phyloP scores from a whole-genome alignment of 2,113 vertebrate species.

The Carollia perspicillata region DNA sequence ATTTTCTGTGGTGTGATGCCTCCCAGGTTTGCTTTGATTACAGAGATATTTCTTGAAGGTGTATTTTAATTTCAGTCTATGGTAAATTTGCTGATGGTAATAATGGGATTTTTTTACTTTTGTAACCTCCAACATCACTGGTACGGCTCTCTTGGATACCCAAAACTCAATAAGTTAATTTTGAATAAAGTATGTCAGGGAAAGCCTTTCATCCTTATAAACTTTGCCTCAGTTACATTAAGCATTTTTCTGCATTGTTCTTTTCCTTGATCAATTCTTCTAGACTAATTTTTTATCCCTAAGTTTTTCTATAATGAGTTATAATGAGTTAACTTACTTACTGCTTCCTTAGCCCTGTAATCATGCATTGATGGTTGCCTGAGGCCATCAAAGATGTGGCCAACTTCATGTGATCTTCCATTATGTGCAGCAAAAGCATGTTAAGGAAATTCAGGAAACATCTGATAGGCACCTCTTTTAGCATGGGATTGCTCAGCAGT shows the following conservation, averaged over 20 bases:
- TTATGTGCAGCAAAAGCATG: neutral
- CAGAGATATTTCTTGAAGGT: conserved; percentile 13
- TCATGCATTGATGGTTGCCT: neutral
- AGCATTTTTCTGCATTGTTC: neutral
- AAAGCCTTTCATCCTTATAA: neutral
- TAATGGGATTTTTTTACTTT: neutral
- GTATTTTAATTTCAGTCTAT: neutral
- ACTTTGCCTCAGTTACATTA: neutral
- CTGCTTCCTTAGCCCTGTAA: neutral
- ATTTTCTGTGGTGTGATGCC: neutral
- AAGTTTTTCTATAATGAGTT: neutral
- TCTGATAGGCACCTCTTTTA: neutral
- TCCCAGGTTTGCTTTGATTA: conserved; percentile 35
- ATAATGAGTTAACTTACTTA: neutral
- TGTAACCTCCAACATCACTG: neutral
- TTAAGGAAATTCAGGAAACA: neutral
- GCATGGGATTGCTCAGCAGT: neutral
- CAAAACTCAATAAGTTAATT: neutral
- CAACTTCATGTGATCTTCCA: neutral
- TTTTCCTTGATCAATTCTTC: conserved; percentile 2
- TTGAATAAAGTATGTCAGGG: neutral
- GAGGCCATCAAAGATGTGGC: neutral
- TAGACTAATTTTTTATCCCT: neutral
- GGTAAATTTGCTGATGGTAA: neutral
- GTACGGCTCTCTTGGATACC: neutral